phyloP scores from a whole-genome alignment of 53 echinoderm and acorn worm species.

The Patiria pectinifera region DNA sequence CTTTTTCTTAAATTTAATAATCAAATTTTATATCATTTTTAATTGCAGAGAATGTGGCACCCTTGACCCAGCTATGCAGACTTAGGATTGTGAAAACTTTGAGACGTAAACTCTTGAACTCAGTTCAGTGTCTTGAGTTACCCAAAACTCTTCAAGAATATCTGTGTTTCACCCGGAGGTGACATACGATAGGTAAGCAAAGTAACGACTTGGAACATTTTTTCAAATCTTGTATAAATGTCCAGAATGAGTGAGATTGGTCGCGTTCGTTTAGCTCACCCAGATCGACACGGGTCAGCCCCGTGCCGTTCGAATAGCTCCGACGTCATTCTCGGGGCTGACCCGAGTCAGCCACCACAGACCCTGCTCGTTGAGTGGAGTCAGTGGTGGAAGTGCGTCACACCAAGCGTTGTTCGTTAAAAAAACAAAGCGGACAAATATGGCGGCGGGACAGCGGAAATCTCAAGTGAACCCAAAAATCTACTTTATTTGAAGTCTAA shows the following conservation, averaged over 20 bases:
- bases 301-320: too few species aligned
- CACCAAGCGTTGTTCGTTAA: too few species aligned
- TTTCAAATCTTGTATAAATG: neutral
- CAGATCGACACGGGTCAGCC: too few species aligned
- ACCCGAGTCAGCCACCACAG: too few species aligned
- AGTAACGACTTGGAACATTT: neutral
- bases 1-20: neutral
- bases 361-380: too few species aligned
- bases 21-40: neutral
- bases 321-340: too few species aligned
- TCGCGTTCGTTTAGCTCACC: too few species aligned
- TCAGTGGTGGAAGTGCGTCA: too few species aligned
- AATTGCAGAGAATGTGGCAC: constrained; percentile 47
- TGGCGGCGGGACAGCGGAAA: too few species aligned
- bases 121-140: constrained; percentile 42
- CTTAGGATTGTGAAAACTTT: constrained; percentile 31
- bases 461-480: too few species aligned
- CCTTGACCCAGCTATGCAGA: constrained; percentile 57
- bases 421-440: too few species aligned
- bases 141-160: constrained; percentile 39
- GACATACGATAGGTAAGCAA: neutral
- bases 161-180: constrained; percentile 26
- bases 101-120: neutral
- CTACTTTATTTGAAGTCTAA: too few species aligned
- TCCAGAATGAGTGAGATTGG: neutral